Conservation (phyloP, 2,888 invertebrate species). For the Mythimna pallens region DNA sequence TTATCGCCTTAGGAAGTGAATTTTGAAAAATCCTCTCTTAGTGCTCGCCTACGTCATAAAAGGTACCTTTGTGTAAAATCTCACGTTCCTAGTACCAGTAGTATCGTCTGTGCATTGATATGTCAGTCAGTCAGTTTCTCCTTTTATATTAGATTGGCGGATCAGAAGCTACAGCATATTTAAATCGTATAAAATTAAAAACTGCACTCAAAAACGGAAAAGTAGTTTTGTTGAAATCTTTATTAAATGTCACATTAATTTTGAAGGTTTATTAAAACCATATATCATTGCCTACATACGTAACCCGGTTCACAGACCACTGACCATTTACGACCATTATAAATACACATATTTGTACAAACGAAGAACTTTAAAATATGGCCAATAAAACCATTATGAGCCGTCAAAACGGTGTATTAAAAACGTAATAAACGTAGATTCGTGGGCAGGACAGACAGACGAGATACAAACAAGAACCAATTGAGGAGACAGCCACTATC, state of each 20-base stretch:
- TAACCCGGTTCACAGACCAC: constrained; percentile 43
- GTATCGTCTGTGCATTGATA: too few species aligned
- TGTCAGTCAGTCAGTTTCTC: too few species aligned
- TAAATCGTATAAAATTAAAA: not conserved
- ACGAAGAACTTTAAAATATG: constrained; percentile 53
- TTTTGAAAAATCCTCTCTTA: too few species aligned
- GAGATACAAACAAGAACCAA: constrained; percentile 36
- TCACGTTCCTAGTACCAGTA: too few species aligned
- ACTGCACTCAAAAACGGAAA: too few species aligned
- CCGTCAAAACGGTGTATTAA: constrained; percentile 53
- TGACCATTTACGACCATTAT: constrained; percentile 51
- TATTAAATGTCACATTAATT: not conserved
- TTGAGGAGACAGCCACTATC: constrained; percentile 42
- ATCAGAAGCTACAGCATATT: not conserved
- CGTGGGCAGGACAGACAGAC: constrained; percentile 52
- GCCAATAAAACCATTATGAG: constrained; percentile 59
- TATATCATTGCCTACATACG: constrained; percentile 26
- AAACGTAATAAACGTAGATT: constrained; percentile 39
- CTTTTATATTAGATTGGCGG: too few species aligned
- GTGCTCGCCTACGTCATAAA: too few species aligned
- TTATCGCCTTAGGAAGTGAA: too few species aligned
- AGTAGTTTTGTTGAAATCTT: not conserved
- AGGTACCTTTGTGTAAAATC: too few species aligned
- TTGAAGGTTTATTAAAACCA: constrained; percentile 29
- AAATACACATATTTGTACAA: constrained; percentile 55